phyloP scores from a whole-genome alignment of 1,140 invertebrate genomes.

The Dufourea novaeangliae region DNA sequence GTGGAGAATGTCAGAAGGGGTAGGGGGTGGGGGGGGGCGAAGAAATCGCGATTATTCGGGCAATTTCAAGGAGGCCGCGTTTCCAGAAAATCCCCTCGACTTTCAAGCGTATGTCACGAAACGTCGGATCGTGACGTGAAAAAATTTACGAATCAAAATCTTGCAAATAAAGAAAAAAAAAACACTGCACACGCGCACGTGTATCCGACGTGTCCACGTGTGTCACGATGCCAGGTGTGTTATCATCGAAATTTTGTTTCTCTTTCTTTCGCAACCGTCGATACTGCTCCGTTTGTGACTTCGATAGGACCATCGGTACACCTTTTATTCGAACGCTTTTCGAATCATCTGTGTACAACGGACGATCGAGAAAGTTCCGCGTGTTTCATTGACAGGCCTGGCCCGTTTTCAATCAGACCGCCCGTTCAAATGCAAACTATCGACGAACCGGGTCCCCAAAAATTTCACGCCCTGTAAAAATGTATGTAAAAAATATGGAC shows the following conservation, averaged over 20 bases:
- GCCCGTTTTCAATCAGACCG: constrained; percentile 43
- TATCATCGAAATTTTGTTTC: constrained; percentile 18
- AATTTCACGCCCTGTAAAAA: no score
- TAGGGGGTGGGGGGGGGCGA: not conserved
- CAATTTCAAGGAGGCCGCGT: not conserved
- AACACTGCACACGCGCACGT: not conserved
- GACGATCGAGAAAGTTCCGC: constrained; percentile 44
- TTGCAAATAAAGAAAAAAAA: not conserved
- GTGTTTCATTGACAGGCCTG: constrained; percentile 40
- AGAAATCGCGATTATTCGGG: not conserved
- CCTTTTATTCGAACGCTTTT: constrained; percentile 23
- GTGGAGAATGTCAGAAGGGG: no score
- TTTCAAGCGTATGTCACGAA: constrained; percentile 27
- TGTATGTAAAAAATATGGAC: no score
- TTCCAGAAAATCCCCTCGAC: not conserved
- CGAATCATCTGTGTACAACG: not conserved
- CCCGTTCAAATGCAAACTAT: constrained; percentile 49
- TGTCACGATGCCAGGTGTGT: not conserved
- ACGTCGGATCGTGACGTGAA: constrained; percentile 39
- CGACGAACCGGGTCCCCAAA: not conserved
- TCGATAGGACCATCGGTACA: no score
- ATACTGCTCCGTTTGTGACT: not conserved
- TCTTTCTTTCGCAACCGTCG: not conserved
- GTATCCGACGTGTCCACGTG: not conserved
- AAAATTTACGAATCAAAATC: constrained; percentile 42